Percentiles rank a stretch among this genome's conserved stretches.
These are phyloP conservation scores for Chaenogobius annularis DNA, from an alignment of 2,113 vertebrate species.

Conservation along the genomic window DNA sequence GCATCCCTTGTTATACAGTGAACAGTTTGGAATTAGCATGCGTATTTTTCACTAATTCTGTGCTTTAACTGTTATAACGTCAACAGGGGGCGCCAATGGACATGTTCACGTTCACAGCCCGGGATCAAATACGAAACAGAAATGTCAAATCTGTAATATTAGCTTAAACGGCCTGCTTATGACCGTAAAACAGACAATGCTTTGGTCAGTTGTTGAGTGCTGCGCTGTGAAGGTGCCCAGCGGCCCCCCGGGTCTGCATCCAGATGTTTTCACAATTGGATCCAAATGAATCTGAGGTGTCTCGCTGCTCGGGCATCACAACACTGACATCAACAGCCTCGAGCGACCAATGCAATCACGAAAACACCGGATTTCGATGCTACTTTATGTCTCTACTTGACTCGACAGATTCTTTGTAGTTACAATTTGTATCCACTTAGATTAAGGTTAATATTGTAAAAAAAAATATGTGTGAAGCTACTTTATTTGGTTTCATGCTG, in stretches of 20 bases:
- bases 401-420: no score
- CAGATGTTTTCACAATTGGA: neutral
- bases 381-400: no score
- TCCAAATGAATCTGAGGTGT: neutral
- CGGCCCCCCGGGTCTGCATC: neutral
- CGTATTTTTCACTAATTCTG: conserved; percentile 5
- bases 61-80: neutral
- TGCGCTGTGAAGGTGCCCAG: conserved; percentile 6
- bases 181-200: neutral
- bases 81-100: neutral
- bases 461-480: neutral
- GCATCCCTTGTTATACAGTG: conserved; percentile 39
- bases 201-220: neutral
- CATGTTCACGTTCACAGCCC: conserved; percentile 19
- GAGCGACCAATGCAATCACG: neutral
- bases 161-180: neutral
- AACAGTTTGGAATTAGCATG: conserved; percentile 20
- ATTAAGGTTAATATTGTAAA: neutral
- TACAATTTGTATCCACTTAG: neutral
- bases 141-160: neutral
- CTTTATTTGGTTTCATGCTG: neutral
- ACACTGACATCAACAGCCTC: neutral
- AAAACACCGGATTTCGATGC: conserved; percentile 11
- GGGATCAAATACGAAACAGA: neutral
- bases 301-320: neutral